A percentile compares a stretch with the other conserved stretches of the same genome.
Conservation (phyloP, 2,113 vertebrate species). For the Prochilodus magdalenae region DNA sequence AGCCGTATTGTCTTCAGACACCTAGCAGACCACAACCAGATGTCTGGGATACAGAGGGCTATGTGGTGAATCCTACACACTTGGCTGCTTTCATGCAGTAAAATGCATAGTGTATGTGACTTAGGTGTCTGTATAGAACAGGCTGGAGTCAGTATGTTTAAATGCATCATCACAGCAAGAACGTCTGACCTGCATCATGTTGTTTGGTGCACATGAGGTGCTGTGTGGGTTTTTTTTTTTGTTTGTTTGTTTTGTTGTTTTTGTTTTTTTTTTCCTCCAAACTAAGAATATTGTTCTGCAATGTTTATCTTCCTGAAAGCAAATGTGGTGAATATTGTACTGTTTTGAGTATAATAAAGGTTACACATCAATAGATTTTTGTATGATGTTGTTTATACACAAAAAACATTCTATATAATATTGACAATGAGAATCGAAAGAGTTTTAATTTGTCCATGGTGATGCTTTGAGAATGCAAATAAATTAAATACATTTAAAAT, state of each 20-base stretch:
- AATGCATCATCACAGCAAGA: background rate
- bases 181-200: too few relatives aligned
- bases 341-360: too few relatives aligned
- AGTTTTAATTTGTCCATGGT: too few relatives aligned
- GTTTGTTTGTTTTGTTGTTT: too few relatives aligned
- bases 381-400: too few relatives aligned
- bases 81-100: background rate
- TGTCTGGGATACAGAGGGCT: conserved; percentile 91
- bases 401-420: too few relatives aligned
- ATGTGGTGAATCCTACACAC: conserved; percentile 82
- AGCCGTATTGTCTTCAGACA: conserved; percentile 94
- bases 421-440: too few relatives aligned
- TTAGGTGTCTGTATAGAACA: background rate
- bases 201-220: background rate
- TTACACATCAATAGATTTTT: too few relatives aligned
- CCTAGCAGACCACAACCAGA: conserved; percentile 89
- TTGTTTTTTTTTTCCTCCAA: too few relatives aligned
- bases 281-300: background rate
- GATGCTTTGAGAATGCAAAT: too few relatives aligned
- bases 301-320: background rate
- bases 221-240: too few relatives aligned
- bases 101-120: background rate
- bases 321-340: background rate
- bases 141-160: background rate
- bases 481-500: too few relatives aligned